A percentile compares a stretch with the other conserved stretches of the same genome.
These are phyloP conservation scores for Thymallus thymallus DNA, from an alignment of 2,113 vertebrate species.

Conservation along the genomic window DNA sequence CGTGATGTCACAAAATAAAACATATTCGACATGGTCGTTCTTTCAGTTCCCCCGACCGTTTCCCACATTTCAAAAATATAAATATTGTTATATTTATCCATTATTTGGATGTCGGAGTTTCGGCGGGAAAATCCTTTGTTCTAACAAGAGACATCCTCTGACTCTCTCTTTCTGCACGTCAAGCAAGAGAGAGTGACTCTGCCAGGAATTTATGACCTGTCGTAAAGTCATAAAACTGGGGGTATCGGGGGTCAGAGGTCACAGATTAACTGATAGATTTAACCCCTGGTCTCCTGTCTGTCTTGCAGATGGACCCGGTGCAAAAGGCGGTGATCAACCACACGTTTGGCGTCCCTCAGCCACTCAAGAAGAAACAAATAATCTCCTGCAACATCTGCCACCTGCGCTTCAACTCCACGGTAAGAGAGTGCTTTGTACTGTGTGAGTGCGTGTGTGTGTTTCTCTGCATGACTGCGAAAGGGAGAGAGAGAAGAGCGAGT, in stretches of 20 bases:
- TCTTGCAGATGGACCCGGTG: constrained; percentile 92
- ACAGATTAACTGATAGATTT: background rate
- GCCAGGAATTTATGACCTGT: no score
- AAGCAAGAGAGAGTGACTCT: no score
- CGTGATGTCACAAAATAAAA: no score
- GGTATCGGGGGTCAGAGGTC: background rate
- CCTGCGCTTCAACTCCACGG: constrained; percentile 96
- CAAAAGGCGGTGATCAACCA: constrained; percentile 99
- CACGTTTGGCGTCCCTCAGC: constrained; percentile 90
- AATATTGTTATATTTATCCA: no score
- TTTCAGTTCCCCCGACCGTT: no score
- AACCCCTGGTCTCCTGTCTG: background rate
- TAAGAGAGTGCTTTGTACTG: constrained; percentile 64
- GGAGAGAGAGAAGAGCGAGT: background rate
- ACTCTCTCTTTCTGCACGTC: no score
- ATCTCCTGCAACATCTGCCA: constrained; percentile 99
- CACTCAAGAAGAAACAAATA: constrained; percentile 94
- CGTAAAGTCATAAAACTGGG: no score
- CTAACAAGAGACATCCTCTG: no score
- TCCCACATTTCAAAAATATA: no score
- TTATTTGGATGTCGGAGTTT: no score
- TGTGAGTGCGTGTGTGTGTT: background rate
- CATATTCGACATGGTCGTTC: no score
- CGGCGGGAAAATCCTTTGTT: no score
- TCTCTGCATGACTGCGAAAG: constrained; percentile 3